Conservation (phyloP, 2,888 invertebrate genomes). For the Phyllotreta striolata region DNA sequence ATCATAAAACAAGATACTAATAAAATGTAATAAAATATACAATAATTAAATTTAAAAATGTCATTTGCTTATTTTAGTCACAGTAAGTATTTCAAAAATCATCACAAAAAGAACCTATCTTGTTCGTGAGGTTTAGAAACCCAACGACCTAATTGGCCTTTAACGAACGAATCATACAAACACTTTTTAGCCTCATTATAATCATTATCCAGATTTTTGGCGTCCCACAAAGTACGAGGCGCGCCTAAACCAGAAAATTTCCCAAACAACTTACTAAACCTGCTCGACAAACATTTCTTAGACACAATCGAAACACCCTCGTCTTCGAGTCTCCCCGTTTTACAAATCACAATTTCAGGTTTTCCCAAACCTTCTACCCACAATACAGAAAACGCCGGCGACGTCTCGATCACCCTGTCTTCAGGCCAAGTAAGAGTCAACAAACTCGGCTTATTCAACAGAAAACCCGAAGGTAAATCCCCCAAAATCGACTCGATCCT, state of each 20-base stretch:
- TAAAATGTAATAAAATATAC: too few species aligned
- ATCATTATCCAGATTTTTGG: constrained; percentile 71
- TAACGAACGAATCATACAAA: constrained; percentile 80
- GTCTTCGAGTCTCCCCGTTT: constrained; percentile 78
- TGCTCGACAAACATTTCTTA: constrained; percentile 76
- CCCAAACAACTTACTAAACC: constrained; percentile 69
- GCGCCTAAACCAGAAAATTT: constrained; percentile 61
- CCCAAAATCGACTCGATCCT: constrained; percentile 80
- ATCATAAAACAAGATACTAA: too few species aligned
- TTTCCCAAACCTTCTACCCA: constrained; percentile 74
- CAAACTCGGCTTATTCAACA: constrained; percentile 82
- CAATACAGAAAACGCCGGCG: constrained; percentile 91
- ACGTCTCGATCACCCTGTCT: constrained; percentile 84
- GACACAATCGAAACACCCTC: constrained; percentile 67
- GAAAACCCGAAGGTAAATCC: constrained; percentile 83
- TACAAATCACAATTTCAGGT: constrained; percentile 86
- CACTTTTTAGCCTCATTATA: constrained; percentile 81
- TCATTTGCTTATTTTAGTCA: too few species aligned
- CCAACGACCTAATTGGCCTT: constrained; percentile 87
- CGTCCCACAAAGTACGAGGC: constrained; percentile 70
- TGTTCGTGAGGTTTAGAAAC: constrained; percentile 92
- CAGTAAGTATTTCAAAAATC: too few species aligned
- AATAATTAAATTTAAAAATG: too few species aligned
- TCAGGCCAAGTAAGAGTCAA: constrained; percentile 84
- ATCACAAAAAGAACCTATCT: constrained; percentile 74